Conservation (phyloP, 2,888 invertebrate genomes). For the Gryllus longicercus region DNA sequence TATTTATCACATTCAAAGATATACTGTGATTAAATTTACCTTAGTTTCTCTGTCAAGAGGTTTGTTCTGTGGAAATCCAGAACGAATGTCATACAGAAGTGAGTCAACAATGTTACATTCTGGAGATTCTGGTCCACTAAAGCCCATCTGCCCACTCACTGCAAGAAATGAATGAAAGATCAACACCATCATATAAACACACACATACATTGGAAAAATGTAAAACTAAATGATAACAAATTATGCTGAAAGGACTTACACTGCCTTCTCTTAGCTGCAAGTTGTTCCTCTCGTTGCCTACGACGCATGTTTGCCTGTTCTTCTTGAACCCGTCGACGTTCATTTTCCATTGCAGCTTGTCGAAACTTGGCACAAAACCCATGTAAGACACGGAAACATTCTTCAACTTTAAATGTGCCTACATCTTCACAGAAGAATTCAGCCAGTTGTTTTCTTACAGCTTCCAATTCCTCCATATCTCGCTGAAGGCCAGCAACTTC, state of each 20-base stretch:
- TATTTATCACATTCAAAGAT: neutral
- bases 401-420: slow-evolving; percentile 85
- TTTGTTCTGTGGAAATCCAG: slow-evolving; percentile 57
- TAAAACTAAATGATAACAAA: slow-evolving; percentile 4
- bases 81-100: slow-evolving; percentile 69
- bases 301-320: slow-evolving; percentile 78
- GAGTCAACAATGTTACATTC: slow-evolving; percentile 74
- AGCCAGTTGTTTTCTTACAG: slow-evolving; percentile 72
- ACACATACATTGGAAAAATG: neutral
- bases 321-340: slow-evolving; percentile 74
- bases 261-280: slow-evolving; percentile 60
- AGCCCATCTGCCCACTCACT: slow-evolving; percentile 66
- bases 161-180: too few species aligned
- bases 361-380: slow-evolving; percentile 84
- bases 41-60: slow-evolving; percentile 47
- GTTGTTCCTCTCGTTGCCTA: slow-evolving; percentile 69
- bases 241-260: slow-evolving; percentile 47
- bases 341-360: slow-evolving; percentile 81
- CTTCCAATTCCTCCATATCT: slow-evolving; percentile 79
- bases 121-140: slow-evolving; percentile 60
- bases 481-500: slow-evolving; percentile 73
- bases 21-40: slow-evolving; percentile 43
- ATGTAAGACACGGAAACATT: slow-evolving; percentile 87
- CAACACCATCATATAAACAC: slow-evolving; percentile 18
- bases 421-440: slow-evolving; percentile 95